Conservation (phyloP, 2,797 vertebrate species). For the Phalanger gymnotis region DNA sequence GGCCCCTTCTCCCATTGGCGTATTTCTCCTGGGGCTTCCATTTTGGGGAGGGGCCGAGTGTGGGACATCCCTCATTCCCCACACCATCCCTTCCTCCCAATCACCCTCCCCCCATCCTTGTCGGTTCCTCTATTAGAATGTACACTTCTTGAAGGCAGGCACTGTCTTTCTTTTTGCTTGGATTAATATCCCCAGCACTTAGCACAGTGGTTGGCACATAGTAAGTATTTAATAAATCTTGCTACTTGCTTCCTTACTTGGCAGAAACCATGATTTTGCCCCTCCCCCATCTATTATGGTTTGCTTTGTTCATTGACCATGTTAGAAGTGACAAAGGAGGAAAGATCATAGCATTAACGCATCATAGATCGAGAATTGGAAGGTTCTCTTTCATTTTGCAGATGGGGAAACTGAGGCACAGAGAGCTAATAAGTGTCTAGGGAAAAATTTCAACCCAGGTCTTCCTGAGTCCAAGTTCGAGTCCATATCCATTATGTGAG, state of each 20-base stretch:
- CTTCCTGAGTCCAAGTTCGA: too few relatives aligned
- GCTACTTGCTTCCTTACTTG: background rate
- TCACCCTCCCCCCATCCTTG: background rate
- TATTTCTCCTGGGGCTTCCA: background rate
- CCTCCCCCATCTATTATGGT: background rate
- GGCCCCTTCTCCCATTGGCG: background rate
- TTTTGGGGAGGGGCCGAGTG: background rate
- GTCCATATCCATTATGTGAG: too few relatives aligned
- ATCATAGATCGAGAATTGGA: background rate
- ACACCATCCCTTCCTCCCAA: background rate
- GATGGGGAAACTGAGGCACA: background rate
- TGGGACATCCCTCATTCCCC: background rate
- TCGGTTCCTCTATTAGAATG: background rate
- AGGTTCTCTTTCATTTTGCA: background rate
- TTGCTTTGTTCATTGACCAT: background rate
- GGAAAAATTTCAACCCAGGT: too few relatives aligned
- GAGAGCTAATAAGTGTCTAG: background rate
- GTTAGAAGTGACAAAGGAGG: slow-evolving; percentile 26
- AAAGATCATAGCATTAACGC: background rate
- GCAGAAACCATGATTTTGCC: background rate
- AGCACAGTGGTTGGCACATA: background rate
- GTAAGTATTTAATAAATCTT: background rate
- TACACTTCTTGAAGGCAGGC: background rate
- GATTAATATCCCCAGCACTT: background rate
- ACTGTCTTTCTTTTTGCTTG: background rate